phyloP scores from a whole-genome alignment of 1,140 invertebrate genomes.

The Acromyrmex heyeri region DNA sequence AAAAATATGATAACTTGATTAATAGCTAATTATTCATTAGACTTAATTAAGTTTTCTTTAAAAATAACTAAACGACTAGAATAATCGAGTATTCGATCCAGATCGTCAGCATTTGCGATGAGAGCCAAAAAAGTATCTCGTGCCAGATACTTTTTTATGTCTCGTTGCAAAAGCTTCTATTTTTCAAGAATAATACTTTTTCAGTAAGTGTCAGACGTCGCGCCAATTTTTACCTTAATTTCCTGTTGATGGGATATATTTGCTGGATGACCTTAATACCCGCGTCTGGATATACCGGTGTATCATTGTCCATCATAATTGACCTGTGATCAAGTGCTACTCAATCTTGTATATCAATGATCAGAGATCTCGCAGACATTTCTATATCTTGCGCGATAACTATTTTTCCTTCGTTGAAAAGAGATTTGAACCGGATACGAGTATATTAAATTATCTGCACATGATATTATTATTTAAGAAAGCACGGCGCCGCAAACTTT shows the following conservation, averaged over 20 bases:
- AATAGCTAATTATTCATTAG: not conserved
- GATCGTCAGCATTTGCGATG: not conserved
- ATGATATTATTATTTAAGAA: not conserved
- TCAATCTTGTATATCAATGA: slow-evolving; percentile 61
- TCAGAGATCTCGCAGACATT: slow-evolving; percentile 10
- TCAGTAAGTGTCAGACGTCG: slow-evolving; percentile 50
- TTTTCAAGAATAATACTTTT: slow-evolving; percentile 40
- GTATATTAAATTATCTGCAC: slow-evolving; percentile 31
- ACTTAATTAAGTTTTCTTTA: slow-evolving; percentile 3
- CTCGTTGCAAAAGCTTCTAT: slow-evolving; percentile 10
- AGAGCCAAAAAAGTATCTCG: slow-evolving; percentile 12
- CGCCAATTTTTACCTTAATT: slow-evolving; percentile 44
- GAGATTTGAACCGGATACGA: slow-evolving; percentile 18
- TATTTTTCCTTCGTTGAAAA: slow-evolving; percentile 5
- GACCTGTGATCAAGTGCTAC: slow-evolving; percentile 59
- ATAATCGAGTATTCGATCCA: not conserved
- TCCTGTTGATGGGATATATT: slow-evolving; percentile 56
- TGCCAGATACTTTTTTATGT: slow-evolving; percentile 49
- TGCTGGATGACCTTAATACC: slow-evolving; percentile 69
- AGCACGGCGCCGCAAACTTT: not conserved
- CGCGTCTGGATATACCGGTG: slow-evolving; percentile 44
- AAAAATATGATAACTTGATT: slow-evolving; percentile 17
- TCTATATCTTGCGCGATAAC: not conserved
- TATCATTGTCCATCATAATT: slow-evolving; percentile 64
- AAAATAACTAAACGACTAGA: not conserved